phyloP scores from a whole-genome alignment of 2,888 invertebrate species.

The Heteromyza rotundicornis region DNA sequence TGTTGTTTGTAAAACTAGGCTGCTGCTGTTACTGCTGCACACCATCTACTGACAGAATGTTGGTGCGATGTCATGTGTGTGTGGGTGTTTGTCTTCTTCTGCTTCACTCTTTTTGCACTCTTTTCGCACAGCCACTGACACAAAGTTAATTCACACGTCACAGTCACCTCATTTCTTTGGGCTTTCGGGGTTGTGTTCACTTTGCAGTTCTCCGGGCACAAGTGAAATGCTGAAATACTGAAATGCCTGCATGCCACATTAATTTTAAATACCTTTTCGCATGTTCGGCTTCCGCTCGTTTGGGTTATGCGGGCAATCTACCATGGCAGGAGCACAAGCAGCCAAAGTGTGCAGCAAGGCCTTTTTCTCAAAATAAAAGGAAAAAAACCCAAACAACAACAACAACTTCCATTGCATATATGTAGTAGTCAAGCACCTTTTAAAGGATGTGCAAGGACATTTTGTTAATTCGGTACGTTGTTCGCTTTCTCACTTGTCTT shows the following conservation, averaged over 20 bases:
- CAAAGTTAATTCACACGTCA: constrained; percentile 29
- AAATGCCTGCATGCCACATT: constrained; percentile 26
- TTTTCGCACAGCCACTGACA: not conserved
- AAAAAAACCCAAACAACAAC: too few relatives aligned
- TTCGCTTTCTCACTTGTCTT: too few relatives aligned
- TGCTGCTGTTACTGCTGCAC: not conserved
- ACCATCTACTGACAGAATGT: not conserved
- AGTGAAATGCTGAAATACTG: constrained; percentile 7
- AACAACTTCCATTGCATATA: too few relatives aligned
- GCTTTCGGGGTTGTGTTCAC: not conserved
- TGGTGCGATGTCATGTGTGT: not conserved
- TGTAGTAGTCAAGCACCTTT: too few relatives aligned
- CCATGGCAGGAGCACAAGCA: too few relatives aligned
- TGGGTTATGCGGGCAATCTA: too few relatives aligned
- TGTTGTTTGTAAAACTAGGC: too few relatives aligned
- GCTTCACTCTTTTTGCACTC: not conserved
- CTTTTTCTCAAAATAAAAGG: too few relatives aligned
- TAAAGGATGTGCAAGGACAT: too few relatives aligned
- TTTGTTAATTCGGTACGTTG: too few relatives aligned
- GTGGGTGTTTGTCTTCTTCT: constrained; percentile 2
- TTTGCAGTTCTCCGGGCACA: not conserved
- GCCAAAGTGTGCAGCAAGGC: too few relatives aligned
- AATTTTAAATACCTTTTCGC: constrained; percentile 30
- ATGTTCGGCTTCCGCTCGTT: constrained; percentile 9
- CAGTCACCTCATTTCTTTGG: constrained; percentile 20